Conservation (phyloP, 2,888 invertebrate species). For the Helobdella robusta region DNA sequence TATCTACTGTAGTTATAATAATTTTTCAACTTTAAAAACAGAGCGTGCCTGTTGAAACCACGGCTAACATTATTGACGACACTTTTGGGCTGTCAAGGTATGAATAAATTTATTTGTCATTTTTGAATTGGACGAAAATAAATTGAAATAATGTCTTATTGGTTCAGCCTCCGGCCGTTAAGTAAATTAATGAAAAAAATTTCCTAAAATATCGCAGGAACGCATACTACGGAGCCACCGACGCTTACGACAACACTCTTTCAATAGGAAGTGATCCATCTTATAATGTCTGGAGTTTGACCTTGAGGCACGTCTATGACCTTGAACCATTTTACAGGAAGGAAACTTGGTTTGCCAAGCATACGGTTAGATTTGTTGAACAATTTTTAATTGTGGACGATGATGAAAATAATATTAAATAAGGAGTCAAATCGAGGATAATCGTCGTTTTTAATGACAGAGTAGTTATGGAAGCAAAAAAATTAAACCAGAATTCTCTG, state of each 20-base stretch:
- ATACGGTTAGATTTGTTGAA: no score
- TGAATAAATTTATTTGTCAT: not conserved
- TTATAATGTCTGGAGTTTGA: conserved; percentile 14
- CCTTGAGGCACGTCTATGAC: conserved; percentile 9
- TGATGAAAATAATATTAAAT: no score
- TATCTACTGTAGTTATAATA: not conserved
- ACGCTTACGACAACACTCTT: conserved; percentile 20
- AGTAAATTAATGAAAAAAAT: not conserved
- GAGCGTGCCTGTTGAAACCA: conserved; percentile 13
- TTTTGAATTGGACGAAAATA: no score
- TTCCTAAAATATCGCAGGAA: conserved; percentile 6
- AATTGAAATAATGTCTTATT: no score
- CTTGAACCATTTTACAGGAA: conserved; percentile 14
- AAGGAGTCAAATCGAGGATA: no score
- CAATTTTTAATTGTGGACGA: no score
- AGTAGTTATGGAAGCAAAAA: no score
- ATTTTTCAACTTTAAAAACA: no score
- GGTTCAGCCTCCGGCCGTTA: no score
- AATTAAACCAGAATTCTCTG: no score
- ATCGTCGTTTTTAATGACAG: no score
- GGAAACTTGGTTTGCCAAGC: conserved; percentile 21
- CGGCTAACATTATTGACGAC: conserved; percentile 25
- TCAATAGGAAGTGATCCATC: conserved; percentile 4
- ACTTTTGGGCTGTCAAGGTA: conserved; percentile 25
- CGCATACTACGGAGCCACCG: conserved; percentile 14